Percentiles rank a stretch among this genome's conserved stretches.
phyloP scores from a whole-genome alignment of 2,113 vertebrate species.

The Seriola rivoliana region DNA sequence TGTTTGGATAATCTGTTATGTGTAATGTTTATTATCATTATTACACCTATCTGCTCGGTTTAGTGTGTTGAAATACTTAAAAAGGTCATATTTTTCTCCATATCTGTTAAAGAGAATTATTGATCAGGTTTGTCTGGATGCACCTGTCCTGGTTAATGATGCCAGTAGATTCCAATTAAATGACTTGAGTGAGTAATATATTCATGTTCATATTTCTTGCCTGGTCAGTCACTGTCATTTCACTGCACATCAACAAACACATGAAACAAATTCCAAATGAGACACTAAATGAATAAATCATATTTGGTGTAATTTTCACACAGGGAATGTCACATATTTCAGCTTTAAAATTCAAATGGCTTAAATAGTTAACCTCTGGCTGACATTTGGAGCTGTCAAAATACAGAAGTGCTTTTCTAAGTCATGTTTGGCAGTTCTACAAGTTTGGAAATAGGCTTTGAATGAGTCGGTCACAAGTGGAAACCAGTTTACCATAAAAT shows the following conservation, averaged over 20 bases:
- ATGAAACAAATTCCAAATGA: slow-evolving; percentile 6
- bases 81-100: background rate
- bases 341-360: slow-evolving; percentile 22
- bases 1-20: background rate
- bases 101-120: slow-evolving; percentile 23
- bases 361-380: slow-evolving; percentile 1
- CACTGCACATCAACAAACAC: slow-evolving; percentile 14
- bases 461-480: background rate
- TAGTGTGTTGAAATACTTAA: background rate
- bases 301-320: slow-evolving; percentile 2
- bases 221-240: slow-evolving; percentile 23
- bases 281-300: slow-evolving; percentile 36
- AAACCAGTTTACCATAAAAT: background rate
- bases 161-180: slow-evolving; percentile 27
- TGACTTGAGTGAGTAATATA: slow-evolving; percentile 14
- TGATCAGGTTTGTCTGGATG: slow-evolving; percentile 19
- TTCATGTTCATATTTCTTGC: slow-evolving; percentile 32
- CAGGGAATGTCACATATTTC: background rate
- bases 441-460: background rate
- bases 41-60: background rate
- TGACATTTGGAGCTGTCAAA: slow-evolving; percentile 25
- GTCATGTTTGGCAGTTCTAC: background rate
- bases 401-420: background rate
- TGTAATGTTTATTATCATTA: background rate
- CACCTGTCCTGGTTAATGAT: slow-evolving; percentile 24